phyloP scores from a whole-genome alignment of 2,797 vertebrate genomes.

The Phalanger gymnotis region DNA sequence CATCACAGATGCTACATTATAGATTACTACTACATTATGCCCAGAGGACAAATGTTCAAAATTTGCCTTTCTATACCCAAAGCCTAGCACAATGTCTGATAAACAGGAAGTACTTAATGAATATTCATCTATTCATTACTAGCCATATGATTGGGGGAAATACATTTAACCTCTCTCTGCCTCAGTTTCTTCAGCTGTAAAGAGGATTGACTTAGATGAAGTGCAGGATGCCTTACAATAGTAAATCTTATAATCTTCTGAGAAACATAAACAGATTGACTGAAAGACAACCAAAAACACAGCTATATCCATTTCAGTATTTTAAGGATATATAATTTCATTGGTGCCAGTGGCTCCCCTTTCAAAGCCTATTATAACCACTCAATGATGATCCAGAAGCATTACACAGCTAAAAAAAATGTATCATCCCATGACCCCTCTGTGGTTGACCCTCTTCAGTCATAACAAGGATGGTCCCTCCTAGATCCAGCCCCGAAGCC shows the following conservation, averaged over 20 bases:
- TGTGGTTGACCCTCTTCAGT: neutral
- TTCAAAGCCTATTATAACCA: neutral
- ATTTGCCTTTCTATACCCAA: neutral
- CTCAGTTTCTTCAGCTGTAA: neutral
- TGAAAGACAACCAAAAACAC: neutral
- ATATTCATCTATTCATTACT: neutral
- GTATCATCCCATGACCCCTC: neutral
- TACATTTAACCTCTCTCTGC: neutral
- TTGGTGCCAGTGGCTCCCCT: neutral
- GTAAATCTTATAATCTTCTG: neutral
- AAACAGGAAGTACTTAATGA: neutral
- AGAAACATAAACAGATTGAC: neutral
- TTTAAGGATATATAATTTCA: neutral
- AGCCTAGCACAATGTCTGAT: neutral
- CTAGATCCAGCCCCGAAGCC: neutral
- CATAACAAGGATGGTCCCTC: neutral
- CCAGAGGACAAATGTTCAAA: neutral
- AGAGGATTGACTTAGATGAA: neutral
- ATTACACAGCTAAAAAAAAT: neutral
- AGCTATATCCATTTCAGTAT: neutral
- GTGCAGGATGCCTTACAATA: neutral
- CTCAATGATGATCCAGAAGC: neutral
- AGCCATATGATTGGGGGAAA: neutral
- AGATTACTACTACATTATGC: neutral
- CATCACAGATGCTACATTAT: neutral